Conservation (phyloP, 2,888 invertebrate species). For the Cynaeus angustus region DNA sequence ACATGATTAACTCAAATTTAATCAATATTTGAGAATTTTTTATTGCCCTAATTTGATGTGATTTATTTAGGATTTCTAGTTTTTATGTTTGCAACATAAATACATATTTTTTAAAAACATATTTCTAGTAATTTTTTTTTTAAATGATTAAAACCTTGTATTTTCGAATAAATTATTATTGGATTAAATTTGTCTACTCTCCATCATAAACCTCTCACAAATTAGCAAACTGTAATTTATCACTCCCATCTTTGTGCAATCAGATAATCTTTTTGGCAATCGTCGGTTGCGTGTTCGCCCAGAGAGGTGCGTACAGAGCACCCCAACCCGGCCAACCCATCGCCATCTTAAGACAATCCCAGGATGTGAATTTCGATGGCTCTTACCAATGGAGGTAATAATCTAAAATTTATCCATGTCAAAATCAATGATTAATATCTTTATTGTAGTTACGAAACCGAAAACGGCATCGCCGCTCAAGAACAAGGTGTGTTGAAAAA, state of each 20-base stretch:
- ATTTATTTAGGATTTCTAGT: no score
- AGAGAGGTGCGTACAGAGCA: conserved; percentile 53
- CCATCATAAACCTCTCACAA: neutral
- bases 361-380: conserved; percentile 72
- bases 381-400: conserved; percentile 73
- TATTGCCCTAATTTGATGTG: no score
- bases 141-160: no score
- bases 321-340: conserved; percentile 61
- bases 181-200: conserved; percentile 8
- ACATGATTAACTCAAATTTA: no score
- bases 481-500: conserved; percentile 70
- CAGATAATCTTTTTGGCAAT: conserved; percentile 54
- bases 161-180: no score
- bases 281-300: conserved; percentile 54
- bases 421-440: conserved; percentile 33
- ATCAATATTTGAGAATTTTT: no score
- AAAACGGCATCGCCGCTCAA: conserved; percentile 73
- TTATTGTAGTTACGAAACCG: conserved; percentile 71
- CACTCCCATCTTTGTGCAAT: neutral
- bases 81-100: no score
- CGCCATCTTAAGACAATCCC: conserved; percentile 69
- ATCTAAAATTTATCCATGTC: conserved; percentile 28
- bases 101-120: no score
- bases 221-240: neutral
- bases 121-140: no score